These are phyloP conservation scores for Sphinx pinastri DNA, from an alignment of 2,888 invertebrate species.

Conservation along the genomic window DNA sequence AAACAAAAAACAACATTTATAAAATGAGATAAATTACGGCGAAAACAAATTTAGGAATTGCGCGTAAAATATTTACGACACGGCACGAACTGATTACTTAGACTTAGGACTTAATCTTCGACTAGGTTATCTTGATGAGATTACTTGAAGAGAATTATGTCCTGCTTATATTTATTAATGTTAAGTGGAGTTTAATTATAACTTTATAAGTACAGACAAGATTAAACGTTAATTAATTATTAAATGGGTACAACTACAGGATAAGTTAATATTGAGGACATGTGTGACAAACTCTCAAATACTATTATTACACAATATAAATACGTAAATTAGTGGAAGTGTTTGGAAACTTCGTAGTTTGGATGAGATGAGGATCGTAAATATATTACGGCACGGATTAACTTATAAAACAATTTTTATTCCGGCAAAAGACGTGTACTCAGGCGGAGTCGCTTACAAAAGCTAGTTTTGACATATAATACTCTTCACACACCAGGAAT, in stretches of 20 bases:
- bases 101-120: background rate
- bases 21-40: background rate
- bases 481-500: background rate
- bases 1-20: background rate
- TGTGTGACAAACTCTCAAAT: too few relatives aligned
- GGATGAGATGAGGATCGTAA: too few relatives aligned
- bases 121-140: background rate
- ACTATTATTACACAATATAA: too few relatives aligned
- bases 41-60: background rate
- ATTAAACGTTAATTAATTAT: background rate
- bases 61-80: background rate
- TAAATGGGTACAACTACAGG: background rate
- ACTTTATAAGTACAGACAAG: background rate
- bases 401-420: too few relatives aligned
- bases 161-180: background rate
- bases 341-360: too few relatives aligned
- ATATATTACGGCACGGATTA: too few relatives aligned
- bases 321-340: too few relatives aligned
- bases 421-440: too few relatives aligned
- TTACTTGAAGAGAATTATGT: background rate
- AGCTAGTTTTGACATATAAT: too few relatives aligned
- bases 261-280: too few relatives aligned
- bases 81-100: background rate
- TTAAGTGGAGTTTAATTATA: background rate
- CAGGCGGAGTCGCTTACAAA: too few relatives aligned